A percentile compares a stretch with the other conserved stretches of the same genome.
phyloP scores from a whole-genome alignment of 2,888 invertebrate genomes.

The Platycheirus albimanus region DNA sequence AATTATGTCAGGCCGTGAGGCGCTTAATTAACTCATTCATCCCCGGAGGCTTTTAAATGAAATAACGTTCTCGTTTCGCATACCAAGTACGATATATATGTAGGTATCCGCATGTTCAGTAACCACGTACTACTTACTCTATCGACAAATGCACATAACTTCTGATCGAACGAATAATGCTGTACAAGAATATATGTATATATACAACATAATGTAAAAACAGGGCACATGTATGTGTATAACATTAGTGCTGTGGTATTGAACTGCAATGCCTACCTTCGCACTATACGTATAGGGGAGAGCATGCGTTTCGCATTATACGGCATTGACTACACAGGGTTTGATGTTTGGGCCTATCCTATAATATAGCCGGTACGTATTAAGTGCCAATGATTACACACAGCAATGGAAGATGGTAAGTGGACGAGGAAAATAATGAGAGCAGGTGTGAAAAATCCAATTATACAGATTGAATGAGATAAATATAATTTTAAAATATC shows the following conservation, averaged over 20 bases:
- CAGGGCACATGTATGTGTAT: constrained; percentile 3
- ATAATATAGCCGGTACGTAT: constrained; percentile 18
- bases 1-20: constrained; percentile 81
- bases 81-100: constrained; percentile 66
- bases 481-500: constrained; percentile 70
- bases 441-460: constrained; percentile 72
- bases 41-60: constrained; percentile 72
- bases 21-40: constrained; percentile 81
- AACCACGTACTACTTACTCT: constrained; percentile 46
- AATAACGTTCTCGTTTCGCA: constrained; percentile 67
- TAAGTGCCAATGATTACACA: constrained; percentile 56
- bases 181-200: not conserved
- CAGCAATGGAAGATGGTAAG: constrained; percentile 22
- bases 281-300: too few species aligned
- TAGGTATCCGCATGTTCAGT: constrained; percentile 53
- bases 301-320: constrained; percentile 5
- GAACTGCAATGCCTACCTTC: not conserved
- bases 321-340: constrained; percentile 19
- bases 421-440: constrained; percentile 48
- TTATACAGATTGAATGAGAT: constrained; percentile 68
- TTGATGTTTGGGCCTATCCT: constrained; percentile 49
- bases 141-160: constrained; percentile 50
- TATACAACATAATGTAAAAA: not conserved
- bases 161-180: constrained; percentile 43
- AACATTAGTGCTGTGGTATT: constrained; percentile 41